Conservation (phyloP, 1,140 invertebrate species). For the Notospermus geniculatus region DNA sequence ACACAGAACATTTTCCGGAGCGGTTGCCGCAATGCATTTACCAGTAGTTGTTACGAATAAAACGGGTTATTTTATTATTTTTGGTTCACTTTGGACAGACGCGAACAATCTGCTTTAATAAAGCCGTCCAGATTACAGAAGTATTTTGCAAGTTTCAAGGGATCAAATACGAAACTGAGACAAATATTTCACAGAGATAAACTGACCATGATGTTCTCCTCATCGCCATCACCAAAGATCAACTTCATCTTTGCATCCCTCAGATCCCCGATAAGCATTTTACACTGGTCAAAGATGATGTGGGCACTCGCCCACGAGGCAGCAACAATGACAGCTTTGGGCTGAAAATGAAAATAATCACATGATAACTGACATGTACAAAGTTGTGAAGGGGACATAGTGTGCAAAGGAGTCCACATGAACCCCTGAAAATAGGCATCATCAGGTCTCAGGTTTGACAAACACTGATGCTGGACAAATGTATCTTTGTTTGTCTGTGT, state of each 20-base stretch:
- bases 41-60: no score
- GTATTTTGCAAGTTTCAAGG: not conserved
- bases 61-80: no score
- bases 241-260: conserved; percentile 20
- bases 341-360: conserved; percentile 25
- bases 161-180: not conserved
- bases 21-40: no score
- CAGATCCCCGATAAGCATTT: conserved; percentile 3
- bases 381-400: not conserved
- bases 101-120: not conserved
- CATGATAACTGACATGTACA: no score
- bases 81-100: no score
- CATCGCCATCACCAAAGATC: conserved; percentile 34
- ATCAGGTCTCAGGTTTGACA: not conserved
- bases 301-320: conserved; percentile 40
- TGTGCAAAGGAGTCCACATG: not conserved
- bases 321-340: conserved; percentile 36
- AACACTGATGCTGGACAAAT: conserved; percentile 4
- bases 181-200: not conserved
- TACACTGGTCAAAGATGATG: conserved; percentile 22
- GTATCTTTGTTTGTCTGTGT: not conserved
- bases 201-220: conserved; percentile 34
- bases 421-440: not conserved
- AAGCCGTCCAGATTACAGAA: not conserved
- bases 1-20: no score